A percentile compares a stretch with the other conserved stretches of the same genome.
Evolutionary conservation across 2,888 invertebrate genomes (phyloP).

Genomic region (Mactromeris polynyma): DNA sequence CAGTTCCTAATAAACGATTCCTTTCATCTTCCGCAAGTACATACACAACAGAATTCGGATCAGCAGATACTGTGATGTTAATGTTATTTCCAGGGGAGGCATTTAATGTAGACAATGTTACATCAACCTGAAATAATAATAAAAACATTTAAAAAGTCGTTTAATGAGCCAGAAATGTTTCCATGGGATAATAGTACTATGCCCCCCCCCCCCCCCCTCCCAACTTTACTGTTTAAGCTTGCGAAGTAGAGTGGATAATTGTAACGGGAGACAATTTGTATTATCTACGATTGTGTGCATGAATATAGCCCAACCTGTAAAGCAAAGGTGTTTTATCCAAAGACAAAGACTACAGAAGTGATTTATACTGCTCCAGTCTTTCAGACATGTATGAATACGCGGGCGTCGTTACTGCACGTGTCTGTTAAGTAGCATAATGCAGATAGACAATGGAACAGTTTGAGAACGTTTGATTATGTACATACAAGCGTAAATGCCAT

Average conservation of each 20-base stretch:
- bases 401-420: no score
- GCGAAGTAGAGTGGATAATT: background rate
- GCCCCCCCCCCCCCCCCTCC: background rate
- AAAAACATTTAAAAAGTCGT: background rate
- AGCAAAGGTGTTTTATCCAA: no score
- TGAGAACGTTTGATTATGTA: no score
- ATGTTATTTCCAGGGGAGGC: background rate
- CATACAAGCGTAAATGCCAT: no score
- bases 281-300: background rate
- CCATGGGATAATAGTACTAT: no score
- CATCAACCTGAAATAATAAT: constrained; percentile 19
- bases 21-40: constrained; percentile 29
- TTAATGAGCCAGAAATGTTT: background rate
- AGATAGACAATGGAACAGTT: no score
- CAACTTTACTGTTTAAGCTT: background rate
- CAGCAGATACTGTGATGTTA: constrained; percentile 10
- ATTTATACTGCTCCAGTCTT: no score
- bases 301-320: background rate
- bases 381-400: no score
- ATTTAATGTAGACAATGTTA: background rate
- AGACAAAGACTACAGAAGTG: no score
- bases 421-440: no score
- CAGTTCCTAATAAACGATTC: constrained; percentile 22
- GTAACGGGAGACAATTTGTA: background rate
- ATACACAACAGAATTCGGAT: constrained; percentile 31